Evolutionary conservation across 2,113 vertebrate species (phyloP), one percentile per base, ranked within the genome.

Genomic region (Myotis davidii): DNA sequence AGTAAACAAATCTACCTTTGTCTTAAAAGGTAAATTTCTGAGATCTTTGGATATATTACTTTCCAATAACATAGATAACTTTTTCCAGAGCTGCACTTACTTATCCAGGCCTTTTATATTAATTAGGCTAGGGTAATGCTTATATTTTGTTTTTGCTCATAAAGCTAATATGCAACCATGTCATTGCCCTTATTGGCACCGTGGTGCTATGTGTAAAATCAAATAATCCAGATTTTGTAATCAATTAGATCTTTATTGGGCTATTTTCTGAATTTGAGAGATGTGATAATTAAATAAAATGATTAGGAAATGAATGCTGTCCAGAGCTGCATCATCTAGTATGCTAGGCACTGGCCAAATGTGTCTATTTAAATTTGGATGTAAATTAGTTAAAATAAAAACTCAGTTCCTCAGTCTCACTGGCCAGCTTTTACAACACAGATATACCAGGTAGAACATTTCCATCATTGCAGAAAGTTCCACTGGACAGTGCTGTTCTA

Each of bases 361-460:
- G 85, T 74, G 77, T 96, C 78, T 95, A 69, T 94, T 97, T 97
- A 95, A 94, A 67, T 91, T 95, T 64, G 67, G 91, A 84, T 90
- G 21, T 84, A 92, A 95, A 97, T 96, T 91, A 94, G 85, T 94
- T 92, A 91, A 91, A 94, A 73, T 90, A 17, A 81, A 85, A 94
- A 83, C 90, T 61, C 29, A 76, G 61, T 87, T 93, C 20, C 34
- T 88, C 54, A 61, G n/a, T 93, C 64, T 95, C 45, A 67, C 29
- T 92, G 65, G 37, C n/a, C 39, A 64, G 64, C 93, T 81, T 95
- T 87, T 76, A 74, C 29, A 77, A 50, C 6, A 84, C 5, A 93
- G 79, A 76, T 93, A 37, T 37, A 45, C 45, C 45, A 45, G 45
- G 45, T 45, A 83, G 67, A 64, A 69, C 23, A 95, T 87, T 89